Evolutionary conservation across 1,140 invertebrate genomes (phyloP), one percentile per base, ranked within the genome.

Genomic region (Tribolium madens): DNA sequence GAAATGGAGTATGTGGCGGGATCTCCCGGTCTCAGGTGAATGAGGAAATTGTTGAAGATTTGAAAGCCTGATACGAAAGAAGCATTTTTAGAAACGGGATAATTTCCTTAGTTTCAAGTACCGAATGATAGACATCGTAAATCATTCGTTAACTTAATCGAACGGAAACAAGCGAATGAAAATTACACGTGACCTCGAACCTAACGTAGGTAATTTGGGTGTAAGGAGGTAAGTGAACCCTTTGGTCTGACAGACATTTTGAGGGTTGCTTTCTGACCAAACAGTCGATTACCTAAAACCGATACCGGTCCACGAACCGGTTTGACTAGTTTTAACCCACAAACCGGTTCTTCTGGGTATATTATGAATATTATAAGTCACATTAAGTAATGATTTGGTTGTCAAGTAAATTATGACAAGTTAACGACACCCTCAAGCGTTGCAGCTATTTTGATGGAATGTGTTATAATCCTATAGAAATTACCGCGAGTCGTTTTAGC

Each of bases 381-480:
- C 13, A 64, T 64, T 64, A 64, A 33, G 57, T 33, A 26, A 64
- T 15, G 57, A 64, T 64, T 64, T 64, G 57, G 21, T 64, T 64
- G 57, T 64, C 57, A 64, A 60, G 57, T 64, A 17, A 60, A 60
- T 60, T 60, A 60, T 60, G 53, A 60, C 17, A 60, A 60, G 57
- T 64, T 64, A 64, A 31, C 31, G 26, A 31, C 26, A 64, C 57
- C n/a, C n/a, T 10, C 53, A 26, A 64, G 57, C 26, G 26, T 64
- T 33, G 21, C 57, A 64, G 57, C 57, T 64, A 64, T 64, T 64
- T 64, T 64, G 57, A 64, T 64, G 26, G 57, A 64, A 64, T 33
- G 57, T 33, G 57, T 64, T 64, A 64, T 60, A 60, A 60, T 31
- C 50, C 46, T 72, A 31, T 72, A 52, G 70, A 72, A 52, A 48